Conservation (phyloP, 2,113 vertebrate species). For the Oryzias celebensis region DNA sequence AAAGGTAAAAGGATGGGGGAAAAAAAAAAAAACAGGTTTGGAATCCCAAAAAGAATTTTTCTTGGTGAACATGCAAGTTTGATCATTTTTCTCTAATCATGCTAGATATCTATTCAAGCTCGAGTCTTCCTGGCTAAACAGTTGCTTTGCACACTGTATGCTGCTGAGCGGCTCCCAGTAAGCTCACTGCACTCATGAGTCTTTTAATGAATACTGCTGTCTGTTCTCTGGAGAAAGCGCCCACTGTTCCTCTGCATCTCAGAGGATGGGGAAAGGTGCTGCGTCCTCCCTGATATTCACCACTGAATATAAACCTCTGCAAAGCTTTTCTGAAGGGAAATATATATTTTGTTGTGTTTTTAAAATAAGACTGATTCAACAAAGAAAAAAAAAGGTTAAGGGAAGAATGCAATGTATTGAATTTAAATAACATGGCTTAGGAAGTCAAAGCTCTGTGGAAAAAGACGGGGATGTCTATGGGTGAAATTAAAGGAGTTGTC, state of each 20-base stretch:
- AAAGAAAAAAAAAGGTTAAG: conserved; percentile 1
- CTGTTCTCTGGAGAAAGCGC: conserved; percentile 72
- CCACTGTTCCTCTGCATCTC: conserved; percentile 69
- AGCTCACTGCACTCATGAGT: conserved; percentile 43
- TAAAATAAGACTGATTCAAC: too few relatives aligned
- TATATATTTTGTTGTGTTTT: conserved; percentile 38
- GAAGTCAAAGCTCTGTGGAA: too few relatives aligned
- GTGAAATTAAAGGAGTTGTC: too few relatives aligned
- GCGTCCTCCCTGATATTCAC: conserved; percentile 48
- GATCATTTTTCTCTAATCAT: too few relatives aligned
- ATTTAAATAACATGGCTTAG: too few relatives aligned
- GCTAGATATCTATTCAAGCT: conserved; percentile 7
- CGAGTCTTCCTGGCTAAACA: conserved; percentile 31
- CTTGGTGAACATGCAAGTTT: too few relatives aligned
- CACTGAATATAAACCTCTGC: conserved; percentile 54
- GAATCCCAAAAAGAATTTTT: too few relatives aligned
- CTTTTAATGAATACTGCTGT: conserved; percentile 71
- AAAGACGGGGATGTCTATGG: too few relatives aligned
- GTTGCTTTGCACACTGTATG: conserved; percentile 51
- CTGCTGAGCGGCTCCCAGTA: conserved; percentile 48
- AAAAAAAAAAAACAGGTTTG: background rate
- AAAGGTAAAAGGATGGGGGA: background rate
- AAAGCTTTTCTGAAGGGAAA: conserved; percentile 58
- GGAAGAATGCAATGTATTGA: too few relatives aligned
- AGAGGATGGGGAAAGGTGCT: conserved; percentile 63